Conservation (phyloP, 2,888 invertebrate genomes). For the Cyrtodaria siliqua region DNA sequence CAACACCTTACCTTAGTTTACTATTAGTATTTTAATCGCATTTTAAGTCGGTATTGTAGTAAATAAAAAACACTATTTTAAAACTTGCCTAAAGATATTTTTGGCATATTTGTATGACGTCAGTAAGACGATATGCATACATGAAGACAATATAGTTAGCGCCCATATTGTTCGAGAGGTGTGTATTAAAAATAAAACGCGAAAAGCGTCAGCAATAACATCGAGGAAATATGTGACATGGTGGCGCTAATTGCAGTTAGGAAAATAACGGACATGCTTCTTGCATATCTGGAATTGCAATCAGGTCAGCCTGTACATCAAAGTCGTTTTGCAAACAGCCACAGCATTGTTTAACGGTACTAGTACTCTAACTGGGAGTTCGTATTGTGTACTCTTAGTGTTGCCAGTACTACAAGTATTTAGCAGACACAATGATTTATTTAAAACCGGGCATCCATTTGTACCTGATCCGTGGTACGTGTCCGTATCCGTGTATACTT, state of each 20-base stretch:
- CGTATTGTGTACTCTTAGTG: too few species aligned
- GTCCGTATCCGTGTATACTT: too few species aligned
- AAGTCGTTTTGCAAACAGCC: too few species aligned
- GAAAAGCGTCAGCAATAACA: not conserved
- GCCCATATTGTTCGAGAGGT: constrained; percentile 16
- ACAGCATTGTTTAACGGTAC: too few species aligned
- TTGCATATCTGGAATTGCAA: constrained; percentile 14
- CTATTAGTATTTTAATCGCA: not conserved
- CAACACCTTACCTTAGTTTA: constrained; percentile 18
- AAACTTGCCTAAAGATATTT: constrained; percentile 7
- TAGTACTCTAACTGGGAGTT: too few species aligned
- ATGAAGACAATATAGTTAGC: not conserved
- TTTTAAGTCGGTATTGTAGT: constrained; percentile 1
- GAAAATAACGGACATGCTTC: constrained; percentile 1
- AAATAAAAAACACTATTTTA: not conserved
- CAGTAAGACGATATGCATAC: constrained; percentile 7
- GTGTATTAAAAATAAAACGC: constrained; percentile 21
- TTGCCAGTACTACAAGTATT: too few species aligned
- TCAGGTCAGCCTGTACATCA: too few species aligned
- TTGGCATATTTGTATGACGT: constrained; percentile 4
- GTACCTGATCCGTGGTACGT: too few species aligned
- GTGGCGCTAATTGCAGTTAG: constrained; percentile 9
- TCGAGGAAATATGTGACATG: constrained; percentile 21
- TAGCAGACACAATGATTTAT: too few species aligned
- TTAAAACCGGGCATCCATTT: too few species aligned